phyloP scores from a whole-genome alignment of 92 coral and sea anemone genomes.

The Epizoanthus ramosus region DNA sequence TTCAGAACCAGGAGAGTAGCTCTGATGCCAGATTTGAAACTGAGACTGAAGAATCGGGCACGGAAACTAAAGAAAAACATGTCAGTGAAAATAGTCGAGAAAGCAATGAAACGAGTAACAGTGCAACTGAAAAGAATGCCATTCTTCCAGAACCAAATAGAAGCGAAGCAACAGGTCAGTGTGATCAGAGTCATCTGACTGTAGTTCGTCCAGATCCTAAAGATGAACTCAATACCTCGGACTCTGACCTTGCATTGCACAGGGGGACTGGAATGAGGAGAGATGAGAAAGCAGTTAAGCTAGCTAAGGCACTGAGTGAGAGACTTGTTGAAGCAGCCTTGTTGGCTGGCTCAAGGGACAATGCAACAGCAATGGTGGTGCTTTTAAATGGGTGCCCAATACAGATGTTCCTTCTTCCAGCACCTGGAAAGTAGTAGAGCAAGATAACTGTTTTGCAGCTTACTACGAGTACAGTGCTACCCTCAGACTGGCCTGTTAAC shows the following conservation, averaged over 20 bases:
- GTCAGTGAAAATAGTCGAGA: not conserved
- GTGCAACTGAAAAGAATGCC: not conserved
- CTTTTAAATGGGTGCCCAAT: slow-evolving; percentile 80
- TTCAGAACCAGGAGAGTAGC: not conserved
- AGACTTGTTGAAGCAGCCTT: slow-evolving; percentile 89
- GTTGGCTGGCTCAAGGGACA: slow-evolving; percentile 85
- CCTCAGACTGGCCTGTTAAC: too few relatives aligned
- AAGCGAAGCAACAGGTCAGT: not conserved
- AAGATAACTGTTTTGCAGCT: not conserved
- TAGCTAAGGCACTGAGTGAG: slow-evolving; percentile 84
- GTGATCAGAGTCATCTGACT: not conserved
- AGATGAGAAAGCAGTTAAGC: slow-evolving; percentile 67
- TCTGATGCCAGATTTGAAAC: slow-evolving; percentile 4
- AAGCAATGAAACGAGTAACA: not conserved
- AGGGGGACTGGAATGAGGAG: slow-evolving; percentile 10
- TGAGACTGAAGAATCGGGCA: not conserved
- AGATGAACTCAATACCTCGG: not conserved
- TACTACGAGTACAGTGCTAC: too few relatives aligned
- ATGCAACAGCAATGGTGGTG: slow-evolving; percentile 82
- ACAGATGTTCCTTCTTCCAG: slow-evolving; percentile 82
- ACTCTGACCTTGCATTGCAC: not conserved
- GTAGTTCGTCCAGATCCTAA: not conserved
- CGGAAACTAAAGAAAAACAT: not conserved
- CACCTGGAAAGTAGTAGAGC: slow-evolving; percentile 23
- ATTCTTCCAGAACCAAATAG: not conserved